Evolutionary conservation across 2,888 invertebrate species (phyloP).

Genomic region (Drosophila recens): DNA sequence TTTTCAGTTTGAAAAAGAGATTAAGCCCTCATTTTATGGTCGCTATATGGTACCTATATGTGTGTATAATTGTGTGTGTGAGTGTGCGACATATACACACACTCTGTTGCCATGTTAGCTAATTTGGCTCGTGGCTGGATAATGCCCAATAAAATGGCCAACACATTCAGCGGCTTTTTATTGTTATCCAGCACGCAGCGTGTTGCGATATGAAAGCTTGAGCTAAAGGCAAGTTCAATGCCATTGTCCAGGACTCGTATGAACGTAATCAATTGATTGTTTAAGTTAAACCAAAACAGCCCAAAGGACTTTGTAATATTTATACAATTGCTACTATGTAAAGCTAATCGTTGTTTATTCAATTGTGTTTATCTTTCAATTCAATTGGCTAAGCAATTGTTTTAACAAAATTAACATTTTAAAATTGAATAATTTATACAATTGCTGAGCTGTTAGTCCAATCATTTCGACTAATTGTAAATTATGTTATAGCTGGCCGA

Average conservation of each 20-base stretch:
- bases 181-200: constrained; percentile 27
- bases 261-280: constrained; percentile 3
- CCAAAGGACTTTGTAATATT: neutral
- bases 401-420: neutral
- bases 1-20: constrained; percentile 40
- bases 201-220: constrained; percentile 10
- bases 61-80: neutral
- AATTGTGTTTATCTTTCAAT: neutral
- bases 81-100: constrained; percentile 7
- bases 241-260: constrained; percentile 11
- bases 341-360: neutral
- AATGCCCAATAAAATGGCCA: constrained; percentile 53
- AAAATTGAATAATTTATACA: constrained; percentile 6
- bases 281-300: neutral
- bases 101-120: constrained; percentile 36
- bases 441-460: neutral
- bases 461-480: constrained; percentile 10
- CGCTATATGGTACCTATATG: constrained; percentile 2
- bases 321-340: neutral
- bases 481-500: constrained; percentile 8
- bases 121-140: constrained; percentile 44
- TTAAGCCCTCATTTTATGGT: constrained; percentile 53
- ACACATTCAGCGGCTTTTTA: constrained; percentile 41
- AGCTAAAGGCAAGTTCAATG: constrained; percentile 16
- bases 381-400: neutral